Evolutionary conservation across 2,888 invertebrate genomes (phyloP), one percentile per base, ranked within the genome.

Genomic region (Agrotis ipsilon): DNA sequence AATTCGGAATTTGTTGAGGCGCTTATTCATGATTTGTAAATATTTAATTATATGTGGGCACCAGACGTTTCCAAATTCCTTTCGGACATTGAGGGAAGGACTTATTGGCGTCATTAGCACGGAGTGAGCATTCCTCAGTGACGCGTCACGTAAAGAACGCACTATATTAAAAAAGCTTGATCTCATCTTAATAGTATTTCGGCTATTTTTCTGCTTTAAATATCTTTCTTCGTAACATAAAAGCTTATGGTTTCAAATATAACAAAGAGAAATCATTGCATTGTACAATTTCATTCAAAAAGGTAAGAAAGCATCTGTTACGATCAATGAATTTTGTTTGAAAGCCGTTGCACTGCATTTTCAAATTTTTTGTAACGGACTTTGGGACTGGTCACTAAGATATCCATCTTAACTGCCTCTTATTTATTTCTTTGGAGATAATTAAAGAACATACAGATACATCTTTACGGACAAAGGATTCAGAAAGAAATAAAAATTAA

Each of bases 51-150:
- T 83, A 86, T 86, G 81, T 86, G 81, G 84, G 86, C 88, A 89
- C 87, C 84, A 39, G 87, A 82, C 82, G 67, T 83, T 84, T 66
- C 86, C 80, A 79, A 92, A 93, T 94, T 92, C 91, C 89, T 90
- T 88, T 87, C 80, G 91, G 91, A 89, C 89, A 88, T 88, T 87
- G 89, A 86, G 82, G 87, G 85, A 74, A 88, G 86, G 86, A 90
- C 90, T 89, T 91, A 92, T 91, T 89, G 86, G 85, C 84, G 89
- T 93, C 94, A 93, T 94, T 93, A 94, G 89, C 87, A 89, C 88
- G 90, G 86, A 90, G 89, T 87, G 88, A 88, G 87, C 90, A 94
- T 93, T 94, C 93, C 88, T 79, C 68, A 71, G 86, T 86, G 88
- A 90, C 90, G 87, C 86, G 82, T 82, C 83, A 75, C 83, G 86